Conservation (phyloP, 2,797 vertebrate species). For the Diglossa cyanea region DNA sequence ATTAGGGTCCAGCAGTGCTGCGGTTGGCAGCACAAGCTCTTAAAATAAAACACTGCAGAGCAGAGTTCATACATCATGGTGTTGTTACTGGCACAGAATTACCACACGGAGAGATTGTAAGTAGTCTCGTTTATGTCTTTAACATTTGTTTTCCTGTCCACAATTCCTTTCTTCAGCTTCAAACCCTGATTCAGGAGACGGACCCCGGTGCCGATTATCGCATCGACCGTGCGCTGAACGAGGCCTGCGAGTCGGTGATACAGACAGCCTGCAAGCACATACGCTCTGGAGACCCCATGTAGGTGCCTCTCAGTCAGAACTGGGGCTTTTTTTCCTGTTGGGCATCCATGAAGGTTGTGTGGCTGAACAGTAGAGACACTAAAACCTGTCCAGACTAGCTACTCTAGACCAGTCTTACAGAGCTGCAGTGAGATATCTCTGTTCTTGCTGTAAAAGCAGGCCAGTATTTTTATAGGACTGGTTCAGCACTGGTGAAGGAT, state of each 20-base stretch:
- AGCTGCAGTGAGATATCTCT: fast-evolving
- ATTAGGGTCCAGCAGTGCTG: background rate
- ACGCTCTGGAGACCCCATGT: constrained; percentile 96
- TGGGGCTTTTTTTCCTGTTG: background rate
- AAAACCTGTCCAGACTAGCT: background rate
- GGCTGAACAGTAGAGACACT: background rate
- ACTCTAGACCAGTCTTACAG: background rate
- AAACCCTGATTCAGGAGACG: constrained; percentile 91
- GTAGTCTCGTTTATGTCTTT: background rate
- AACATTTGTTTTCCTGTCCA: background rate
- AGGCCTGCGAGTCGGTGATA: constrained; percentile 95
- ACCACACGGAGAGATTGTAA: background rate
- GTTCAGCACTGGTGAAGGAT: background rate
- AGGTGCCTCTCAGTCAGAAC: constrained; percentile 12
- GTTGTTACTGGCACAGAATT: background rate
- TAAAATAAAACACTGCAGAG: background rate
- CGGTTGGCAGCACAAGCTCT: background rate
- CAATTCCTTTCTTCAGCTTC: constrained; percentile 80
- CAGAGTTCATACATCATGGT: background rate
- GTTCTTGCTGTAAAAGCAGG: background rate
- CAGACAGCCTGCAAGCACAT: constrained; percentile 99
- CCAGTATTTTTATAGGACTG: background rate
- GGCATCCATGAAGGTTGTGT: background rate
- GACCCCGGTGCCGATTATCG: constrained; percentile 96
- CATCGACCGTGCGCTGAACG: constrained; percentile 93